Evolutionary conservation across 1,140 invertebrate species (phyloP).

Genomic region (Gonioctena quinquepunctata): DNA sequence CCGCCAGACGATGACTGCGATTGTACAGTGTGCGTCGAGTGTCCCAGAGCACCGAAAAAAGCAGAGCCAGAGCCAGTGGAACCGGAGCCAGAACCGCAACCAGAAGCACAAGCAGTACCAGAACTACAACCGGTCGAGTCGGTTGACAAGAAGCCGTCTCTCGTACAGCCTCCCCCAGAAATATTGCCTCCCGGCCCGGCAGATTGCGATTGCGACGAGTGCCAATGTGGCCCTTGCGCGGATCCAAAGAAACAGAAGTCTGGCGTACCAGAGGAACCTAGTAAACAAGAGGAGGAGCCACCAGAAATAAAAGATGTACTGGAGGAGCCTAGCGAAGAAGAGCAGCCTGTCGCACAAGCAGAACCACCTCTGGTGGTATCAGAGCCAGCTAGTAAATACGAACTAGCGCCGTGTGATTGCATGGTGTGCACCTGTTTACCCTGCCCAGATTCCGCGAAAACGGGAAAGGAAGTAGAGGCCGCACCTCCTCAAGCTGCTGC

Average conservation of each 20-base stretch:
- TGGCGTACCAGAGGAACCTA: too few species aligned
- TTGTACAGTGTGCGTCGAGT: constrained; percentile 14
- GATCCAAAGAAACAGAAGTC: constrained; percentile 24
- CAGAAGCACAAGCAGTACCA: too few species aligned
- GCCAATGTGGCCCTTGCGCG: constrained; percentile 28
- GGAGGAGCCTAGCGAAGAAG: constrained; percentile 28
- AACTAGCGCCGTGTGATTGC: constrained; percentile 10
- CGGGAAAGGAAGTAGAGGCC: too few species aligned
- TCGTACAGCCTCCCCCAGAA: neutral
- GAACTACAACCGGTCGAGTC: too few species aligned
- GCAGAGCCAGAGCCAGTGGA: neutral
- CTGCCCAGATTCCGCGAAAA: constrained; percentile 4
- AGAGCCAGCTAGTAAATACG: too few species aligned
- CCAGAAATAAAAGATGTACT: too few species aligned
- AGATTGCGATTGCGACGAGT: constrained; percentile 29
- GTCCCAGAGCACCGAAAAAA: neutral
- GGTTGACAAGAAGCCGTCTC: too few species aligned
- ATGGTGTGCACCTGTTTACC: neutral
- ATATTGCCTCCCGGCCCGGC: neutral
- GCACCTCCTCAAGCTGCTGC: too few species aligned
- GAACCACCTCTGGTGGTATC: too few species aligned
- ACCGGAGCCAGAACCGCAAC: neutral
- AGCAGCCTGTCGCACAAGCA: too few species aligned
- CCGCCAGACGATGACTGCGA: constrained; percentile 10
- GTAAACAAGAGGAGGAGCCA: too few species aligned